Evolutionary conservation across 2,113 vertebrate species (phyloP), one percentile per base, ranked within the genome.

Genomic region (Rhombomys opimus): DNA sequence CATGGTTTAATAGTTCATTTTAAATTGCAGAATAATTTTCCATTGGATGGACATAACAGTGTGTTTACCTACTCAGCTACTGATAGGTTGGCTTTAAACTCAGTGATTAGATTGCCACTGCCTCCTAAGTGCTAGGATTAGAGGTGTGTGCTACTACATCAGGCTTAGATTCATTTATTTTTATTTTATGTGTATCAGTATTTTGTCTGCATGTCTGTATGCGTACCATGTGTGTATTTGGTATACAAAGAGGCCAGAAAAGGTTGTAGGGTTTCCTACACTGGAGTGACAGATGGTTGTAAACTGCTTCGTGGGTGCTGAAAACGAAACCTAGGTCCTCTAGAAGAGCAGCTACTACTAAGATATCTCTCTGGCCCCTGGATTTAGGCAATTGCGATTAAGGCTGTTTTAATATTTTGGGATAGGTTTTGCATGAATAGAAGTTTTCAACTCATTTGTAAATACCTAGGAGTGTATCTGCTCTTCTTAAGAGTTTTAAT

Each of bases 1-100:
- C 67, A 61, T 91, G 63, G 20, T n/a, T 82, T 89, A 68, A 96
- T 68, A 95, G 54, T 52, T 89, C 52, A 73, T 94, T 91, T 93
- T 85, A 38, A 91, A 89, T 76, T 75, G 81, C 17, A 90, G 41
- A 95, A 90, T 81, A 89, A 87, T 75, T 95, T 92, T 88, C 30
- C 35, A 65, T 22, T 88, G 30, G 46, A 86, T 92, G 61, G 41
- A 65, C 61, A 2, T 52, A 95, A 73, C 63, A 68, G 41, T 68
- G 22, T 92, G 35, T 87, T 93, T 95, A 52, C 54, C 87, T 80
- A 86, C 70, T 93, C 57, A 86, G 38, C 32, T 95, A 89, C 2
- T 72, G 70, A 81, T 86, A 18, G 84, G 80, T 32, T 27, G 22
- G 20, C 81, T 25, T 41, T 63, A 41, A 59, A 63, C 8, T 84